Conservation (phyloP, 1,140 invertebrate genomes). For the Pseudobourletiella spinata region DNA sequence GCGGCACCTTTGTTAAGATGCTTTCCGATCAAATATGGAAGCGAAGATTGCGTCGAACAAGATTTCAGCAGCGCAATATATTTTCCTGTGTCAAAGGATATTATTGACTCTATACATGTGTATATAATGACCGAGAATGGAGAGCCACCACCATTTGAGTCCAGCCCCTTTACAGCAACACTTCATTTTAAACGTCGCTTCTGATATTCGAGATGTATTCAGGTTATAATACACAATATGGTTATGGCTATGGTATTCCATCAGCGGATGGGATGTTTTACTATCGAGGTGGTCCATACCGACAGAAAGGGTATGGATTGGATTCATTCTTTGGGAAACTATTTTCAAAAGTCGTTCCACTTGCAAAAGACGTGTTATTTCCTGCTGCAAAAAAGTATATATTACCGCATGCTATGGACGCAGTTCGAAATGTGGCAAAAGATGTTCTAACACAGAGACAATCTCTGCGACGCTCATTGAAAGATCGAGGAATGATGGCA, state of each 20-base stretch:
- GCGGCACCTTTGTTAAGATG: no score
- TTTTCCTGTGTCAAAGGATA: not conserved
- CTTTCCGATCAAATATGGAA: no score
- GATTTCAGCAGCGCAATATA: not conserved
- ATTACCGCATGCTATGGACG: not conserved
- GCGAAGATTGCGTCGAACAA: no score
- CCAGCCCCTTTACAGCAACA: not conserved
- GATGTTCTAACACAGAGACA: not conserved
- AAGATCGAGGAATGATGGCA: not conserved
- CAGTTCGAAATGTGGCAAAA: not conserved
- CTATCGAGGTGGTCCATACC: not conserved
- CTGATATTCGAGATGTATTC: not conserved
- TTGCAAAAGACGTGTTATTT: not conserved
- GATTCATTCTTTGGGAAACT: not conserved
- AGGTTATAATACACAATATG: not conserved
- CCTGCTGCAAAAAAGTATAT: constrained; percentile 4
- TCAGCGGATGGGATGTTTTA: not conserved
- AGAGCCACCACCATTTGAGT: not conserved
- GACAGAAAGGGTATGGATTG: not conserved
- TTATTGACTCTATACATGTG: not conserved
- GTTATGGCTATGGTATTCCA: not conserved
- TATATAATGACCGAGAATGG: not conserved
- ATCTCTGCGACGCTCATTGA: not conserved
- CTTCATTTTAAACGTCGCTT: not conserved
- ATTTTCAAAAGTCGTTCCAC: not conserved